Conservation (phyloP, 2,113 vertebrate species). For the Suncus etruscus region DNA sequence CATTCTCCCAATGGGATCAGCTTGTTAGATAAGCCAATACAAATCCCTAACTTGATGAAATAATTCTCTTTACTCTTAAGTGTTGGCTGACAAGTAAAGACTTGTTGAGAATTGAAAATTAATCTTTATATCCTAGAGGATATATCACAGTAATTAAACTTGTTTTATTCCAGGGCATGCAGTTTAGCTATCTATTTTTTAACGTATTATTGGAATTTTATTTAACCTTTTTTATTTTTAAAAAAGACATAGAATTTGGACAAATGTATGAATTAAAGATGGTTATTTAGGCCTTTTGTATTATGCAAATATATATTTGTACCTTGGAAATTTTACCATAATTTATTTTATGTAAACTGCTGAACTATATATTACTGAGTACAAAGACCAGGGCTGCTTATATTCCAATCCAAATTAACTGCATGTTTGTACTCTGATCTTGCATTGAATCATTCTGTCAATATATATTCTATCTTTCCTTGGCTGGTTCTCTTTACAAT, state of each 20-base stretch:
- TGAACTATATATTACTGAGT: background rate
- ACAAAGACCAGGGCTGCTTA: background rate
- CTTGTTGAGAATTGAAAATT: conserved; percentile 13
- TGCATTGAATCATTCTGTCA: background rate
- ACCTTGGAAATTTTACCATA: background rate
- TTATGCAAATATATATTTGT: background rate
- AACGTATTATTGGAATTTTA: background rate
- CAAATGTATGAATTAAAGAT: background rate
- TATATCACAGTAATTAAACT: conserved; percentile 25
- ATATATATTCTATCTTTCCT: background rate
- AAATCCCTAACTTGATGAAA: conserved; percentile 3
- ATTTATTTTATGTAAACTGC: background rate
- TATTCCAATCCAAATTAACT: background rate
- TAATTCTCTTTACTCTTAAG: background rate
- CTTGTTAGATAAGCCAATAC: background rate
- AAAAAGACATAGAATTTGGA: background rate
- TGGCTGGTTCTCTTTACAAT: background rate
- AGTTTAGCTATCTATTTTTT: background rate
- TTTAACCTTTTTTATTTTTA: background rate
- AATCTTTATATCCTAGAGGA: conserved; percentile 36
- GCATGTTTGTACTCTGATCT: background rate
- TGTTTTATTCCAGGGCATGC: background rate
- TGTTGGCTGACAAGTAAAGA: conserved; percentile 54
- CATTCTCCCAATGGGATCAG: background rate
- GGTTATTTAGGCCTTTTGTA: background rate